Evolutionary conservation across 2,797 vertebrate species (phyloP), one percentile per base, ranked within the genome.

Genomic region (Choloepus didactylus): DNA sequence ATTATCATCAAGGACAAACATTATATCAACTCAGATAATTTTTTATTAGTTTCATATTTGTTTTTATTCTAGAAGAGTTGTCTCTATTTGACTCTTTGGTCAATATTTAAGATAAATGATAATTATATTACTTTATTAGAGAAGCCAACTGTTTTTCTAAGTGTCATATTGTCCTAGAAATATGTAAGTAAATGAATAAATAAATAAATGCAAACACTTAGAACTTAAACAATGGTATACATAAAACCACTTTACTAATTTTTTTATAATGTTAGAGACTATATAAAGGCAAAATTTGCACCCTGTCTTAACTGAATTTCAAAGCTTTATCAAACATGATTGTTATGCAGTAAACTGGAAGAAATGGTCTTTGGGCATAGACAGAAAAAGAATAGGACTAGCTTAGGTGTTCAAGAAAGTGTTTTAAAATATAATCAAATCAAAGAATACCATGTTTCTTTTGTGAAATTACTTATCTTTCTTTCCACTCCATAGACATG

Each of bases 91-190:
- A 21, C 29, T 54, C 49, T 88, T 89, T 89, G 41, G 14, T 54
- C 90, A 73, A 1, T 82, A 93, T 91, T 95, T 87, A 77, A 93
- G 75, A 85, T 54, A 38, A 93, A 73, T 49, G 91, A 69, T 35
- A 93, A 23, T 62, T 81, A 9, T 75, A 25, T 59, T 70, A 92
- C 11, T 90, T 18, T 75, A 56, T 81, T 70, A 86, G n/a, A 84
- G 29, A 87, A 93, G 46, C 11, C 82, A 91, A 25, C 46, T 97
- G 19, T 96, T 97, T 95, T 35, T 11, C 25, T 29, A 56, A 70
- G 5, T 94, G 6, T 44, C 90, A 0, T 70, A 10, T 87, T 41
- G 2, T 86, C 94, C 96, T 91, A n/a, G 84, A 97, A 97, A 97
- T 91, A 60, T n/a, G 29, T 89, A 84, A 96, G 44, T 27, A 72